Evolutionary conservation across 2,888 invertebrate species (phyloP), one percentile per base, ranked within the genome.

Genomic region (Cataglyphis rosenhaueri): DNA sequence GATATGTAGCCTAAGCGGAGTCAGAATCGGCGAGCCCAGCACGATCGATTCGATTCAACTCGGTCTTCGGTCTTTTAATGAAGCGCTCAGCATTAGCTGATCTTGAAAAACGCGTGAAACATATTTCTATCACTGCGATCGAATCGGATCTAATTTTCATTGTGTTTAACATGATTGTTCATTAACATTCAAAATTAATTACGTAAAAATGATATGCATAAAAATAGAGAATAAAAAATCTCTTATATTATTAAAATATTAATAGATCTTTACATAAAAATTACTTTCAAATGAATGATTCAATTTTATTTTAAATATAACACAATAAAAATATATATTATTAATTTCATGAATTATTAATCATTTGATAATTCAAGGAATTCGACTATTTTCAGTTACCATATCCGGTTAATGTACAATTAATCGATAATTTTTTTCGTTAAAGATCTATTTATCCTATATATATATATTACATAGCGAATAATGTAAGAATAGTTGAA

Each of bases 1-100:
- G 55, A 66, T 59, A n/a, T 41, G n/a, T 82, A 76, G 68, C 66
- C 52, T 82, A 79, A 79, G 79, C 55, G 57, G 52, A 52, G 64
- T 18, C 52, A 68, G 82, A 15, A 62, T 84, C 75, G 75, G 44
- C 52, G 38, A 62, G 38, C 57, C 32, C 15, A 25, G 52, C 70
- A 57, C 59, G 76, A 73, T 86, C 81, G 61, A 55, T 1, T 68
- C 41, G 32, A 66, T 5, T 2, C 44, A 35, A 44, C 3, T 35
- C 25, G 59, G 25, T 70, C 35, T 18, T 68, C 12, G 59, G 2
- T 52, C 15, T 32, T 32, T 41, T 41, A 65, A 44, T 18, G 18
- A 61, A 66, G 44, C 70, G 48, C 10, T 32, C 41, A 66, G 44
- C 57, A n/a, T 25, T 25, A 52, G 48, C n/a, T 41, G 57, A 66